These are phyloP conservation scores for Protodeltote pygarga DNA, from an alignment of 2,888 invertebrate species.

Conservation along the genomic window DNA sequence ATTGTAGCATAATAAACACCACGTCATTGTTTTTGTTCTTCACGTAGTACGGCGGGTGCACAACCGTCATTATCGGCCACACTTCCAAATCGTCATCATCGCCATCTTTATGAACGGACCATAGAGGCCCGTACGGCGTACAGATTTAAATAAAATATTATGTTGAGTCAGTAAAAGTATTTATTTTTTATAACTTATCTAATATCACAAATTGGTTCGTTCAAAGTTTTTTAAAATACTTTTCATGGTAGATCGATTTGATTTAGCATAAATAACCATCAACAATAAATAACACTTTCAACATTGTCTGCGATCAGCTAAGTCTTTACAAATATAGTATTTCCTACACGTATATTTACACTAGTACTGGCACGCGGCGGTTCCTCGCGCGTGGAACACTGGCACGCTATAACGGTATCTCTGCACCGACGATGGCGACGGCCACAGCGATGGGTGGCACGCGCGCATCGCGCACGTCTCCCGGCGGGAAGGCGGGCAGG, in stretches of 20 bases:
- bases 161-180: conserved; percentile 25
- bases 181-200: conserved; percentile 40
- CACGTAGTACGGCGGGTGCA: too few species aligned
- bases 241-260: too few species aligned
- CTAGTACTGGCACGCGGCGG: conserved; percentile 56
- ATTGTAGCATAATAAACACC: too few species aligned
- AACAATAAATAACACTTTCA: background rate
- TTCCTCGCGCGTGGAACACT: conserved; percentile 10
- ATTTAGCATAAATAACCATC: too few species aligned
- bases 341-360: conserved; percentile 33
- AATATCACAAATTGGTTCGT: conserved; percentile 62
- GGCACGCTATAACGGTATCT: conserved; percentile 56
- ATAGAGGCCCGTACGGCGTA: background rate
- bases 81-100: too few species aligned
- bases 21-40: too few species aligned
- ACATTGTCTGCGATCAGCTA: background rate
- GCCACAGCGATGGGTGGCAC: conserved; percentile 50
- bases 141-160: background rate
- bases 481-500: conserved; percentile 40
- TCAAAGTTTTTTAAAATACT: too few species aligned
- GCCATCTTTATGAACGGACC: background rate
- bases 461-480: conserved; percentile 6
- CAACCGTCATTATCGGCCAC: too few species aligned
- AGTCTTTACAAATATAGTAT: background rate
- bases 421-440: conserved; percentile 53